A percentile compares a stretch with the other conserved stretches of the same genome.
Conservation (phyloP, 2,888 invertebrate species). For the Teinopalpus imperialis region DNA sequence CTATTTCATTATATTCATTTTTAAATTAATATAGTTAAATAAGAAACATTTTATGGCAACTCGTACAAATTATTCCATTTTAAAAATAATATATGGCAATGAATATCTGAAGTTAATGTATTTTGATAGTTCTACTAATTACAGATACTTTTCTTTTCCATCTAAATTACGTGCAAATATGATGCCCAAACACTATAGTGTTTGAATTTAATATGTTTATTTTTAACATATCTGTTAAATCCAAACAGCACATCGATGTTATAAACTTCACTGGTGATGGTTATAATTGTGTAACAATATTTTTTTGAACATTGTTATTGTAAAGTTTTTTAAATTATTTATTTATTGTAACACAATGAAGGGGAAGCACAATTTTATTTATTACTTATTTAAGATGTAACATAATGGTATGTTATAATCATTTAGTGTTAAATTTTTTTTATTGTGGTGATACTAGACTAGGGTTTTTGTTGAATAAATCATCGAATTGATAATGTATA, state of each 20-base stretch:
- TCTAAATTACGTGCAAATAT: too few relatives aligned
- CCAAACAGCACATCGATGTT: constrained; percentile 19
- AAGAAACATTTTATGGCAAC: too few relatives aligned
- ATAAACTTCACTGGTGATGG: constrained; percentile 5
- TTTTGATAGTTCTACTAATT: too few relatives aligned
- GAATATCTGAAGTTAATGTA: too few relatives aligned
- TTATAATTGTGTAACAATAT: constrained; percentile 10
- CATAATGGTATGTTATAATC: constrained; percentile 25
- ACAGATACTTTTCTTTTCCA: too few relatives aligned
- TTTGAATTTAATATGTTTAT: too few relatives aligned
- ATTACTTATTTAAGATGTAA: constrained; percentile 9
- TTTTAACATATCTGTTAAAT: background rate
- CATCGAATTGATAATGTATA: background rate
- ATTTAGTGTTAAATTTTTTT: constrained; percentile 34
- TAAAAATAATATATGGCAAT: too few relatives aligned
- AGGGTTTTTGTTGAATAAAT: constrained; percentile 21
- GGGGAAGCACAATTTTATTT: constrained; percentile 21
- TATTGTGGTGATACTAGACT: constrained; percentile 35
- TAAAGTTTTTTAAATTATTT: constrained; percentile 3
- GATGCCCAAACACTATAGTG: too few relatives aligned
- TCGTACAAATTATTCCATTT: too few relatives aligned
- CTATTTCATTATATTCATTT: too few relatives aligned
- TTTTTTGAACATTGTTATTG: constrained; percentile 12
- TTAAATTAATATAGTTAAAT: too few relatives aligned
- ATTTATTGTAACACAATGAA: constrained; percentile 15